Percentiles rank a stretch among this genome's conserved stretches.
These are phyloP conservation scores for Heliconius congener DNA, from an alignment of 1,140 invertebrate genomes.

Conservation along the genomic window DNA sequence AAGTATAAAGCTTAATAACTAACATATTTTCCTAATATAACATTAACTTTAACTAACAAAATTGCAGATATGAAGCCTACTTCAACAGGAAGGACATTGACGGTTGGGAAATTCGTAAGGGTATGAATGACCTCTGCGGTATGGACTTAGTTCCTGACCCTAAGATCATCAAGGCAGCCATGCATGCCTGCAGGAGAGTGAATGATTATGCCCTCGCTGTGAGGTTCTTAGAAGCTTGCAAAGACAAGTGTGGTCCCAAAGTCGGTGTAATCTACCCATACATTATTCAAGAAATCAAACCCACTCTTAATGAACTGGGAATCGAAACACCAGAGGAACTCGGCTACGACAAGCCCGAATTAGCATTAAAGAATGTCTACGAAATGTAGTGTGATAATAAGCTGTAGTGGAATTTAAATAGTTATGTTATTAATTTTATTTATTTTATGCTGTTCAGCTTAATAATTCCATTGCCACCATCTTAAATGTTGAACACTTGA, in stretches of 20 bases:
- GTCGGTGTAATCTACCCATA: slow-evolving; percentile 94
- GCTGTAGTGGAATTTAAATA: slow-evolving; percentile 74
- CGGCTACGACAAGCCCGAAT: slow-evolving; percentile 98
- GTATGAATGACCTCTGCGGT: slow-evolving; percentile 90
- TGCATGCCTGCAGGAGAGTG: slow-evolving; percentile 94
- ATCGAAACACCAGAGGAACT: slow-evolving; percentile 97
- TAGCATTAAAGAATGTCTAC: slow-evolving; percentile 89
- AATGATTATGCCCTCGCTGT: slow-evolving; percentile 97
- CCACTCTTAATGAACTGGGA: slow-evolving; percentile 96
- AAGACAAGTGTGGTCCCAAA: slow-evolving; percentile 93
- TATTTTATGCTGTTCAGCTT: slow-evolving; percentile 42
- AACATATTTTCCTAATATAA: neutral
- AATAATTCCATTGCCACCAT: slow-evolving; percentile 46
- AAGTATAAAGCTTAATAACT: neutral
- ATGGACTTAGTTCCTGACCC: slow-evolving; percentile 98
- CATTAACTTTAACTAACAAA: neutral
- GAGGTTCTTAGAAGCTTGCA: slow-evolving; percentile 95
- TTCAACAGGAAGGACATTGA: slow-evolving; percentile 96
- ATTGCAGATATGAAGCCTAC: slow-evolving; percentile 89
- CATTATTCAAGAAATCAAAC: slow-evolving; percentile 95
- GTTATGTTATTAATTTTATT: slow-evolving; percentile 73
- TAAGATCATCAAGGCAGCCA: slow-evolving; percentile 93
- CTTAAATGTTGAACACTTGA: slow-evolving; percentile 6
- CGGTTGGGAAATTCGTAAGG: slow-evolving; percentile 97
- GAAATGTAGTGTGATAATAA: slow-evolving; percentile 77